Evolutionary conservation across 2,113 vertebrate genomes (phyloP).

Genomic region (Corynorhinus townsendii): DNA sequence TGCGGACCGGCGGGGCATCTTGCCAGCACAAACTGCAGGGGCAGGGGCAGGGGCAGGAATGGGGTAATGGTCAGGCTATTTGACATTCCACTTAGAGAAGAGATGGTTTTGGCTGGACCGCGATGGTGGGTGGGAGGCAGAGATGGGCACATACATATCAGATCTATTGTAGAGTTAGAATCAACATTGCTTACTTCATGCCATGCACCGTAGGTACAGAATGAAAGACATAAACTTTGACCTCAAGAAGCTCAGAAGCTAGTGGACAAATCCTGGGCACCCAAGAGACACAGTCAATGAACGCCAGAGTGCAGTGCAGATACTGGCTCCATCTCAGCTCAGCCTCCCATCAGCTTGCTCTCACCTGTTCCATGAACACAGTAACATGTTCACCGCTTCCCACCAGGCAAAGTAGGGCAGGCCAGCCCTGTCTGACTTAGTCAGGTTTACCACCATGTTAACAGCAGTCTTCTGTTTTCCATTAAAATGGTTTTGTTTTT

Average conservation of each 20-base stretch:
- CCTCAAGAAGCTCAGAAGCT: not conserved
- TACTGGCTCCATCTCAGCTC: not conserved
- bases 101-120: not conserved
- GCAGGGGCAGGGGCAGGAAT: no score
- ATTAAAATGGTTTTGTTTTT: not conserved
- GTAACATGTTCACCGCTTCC: no score
- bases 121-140: no score
- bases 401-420: not conserved
- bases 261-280: not conserved
- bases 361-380: fast-evolving
- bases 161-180: not conserved
- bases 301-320: not conserved
- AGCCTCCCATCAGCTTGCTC: no score
- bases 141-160: not conserved
- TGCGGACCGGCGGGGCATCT: not conserved
- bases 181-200: not conserved
- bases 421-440: not conserved
- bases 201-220: not conserved
- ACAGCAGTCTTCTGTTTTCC: not conserved
- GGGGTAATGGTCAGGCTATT: not conserved
- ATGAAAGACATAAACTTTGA: not conserved
- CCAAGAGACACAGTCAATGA: not conserved
- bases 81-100: not conserved
- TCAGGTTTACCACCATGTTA: not conserved
- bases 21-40: not conserved